Base-by-base conservation (phyloP, 2,888 invertebrate genomes). In the Carpatolechia fugitivella region DNA sequence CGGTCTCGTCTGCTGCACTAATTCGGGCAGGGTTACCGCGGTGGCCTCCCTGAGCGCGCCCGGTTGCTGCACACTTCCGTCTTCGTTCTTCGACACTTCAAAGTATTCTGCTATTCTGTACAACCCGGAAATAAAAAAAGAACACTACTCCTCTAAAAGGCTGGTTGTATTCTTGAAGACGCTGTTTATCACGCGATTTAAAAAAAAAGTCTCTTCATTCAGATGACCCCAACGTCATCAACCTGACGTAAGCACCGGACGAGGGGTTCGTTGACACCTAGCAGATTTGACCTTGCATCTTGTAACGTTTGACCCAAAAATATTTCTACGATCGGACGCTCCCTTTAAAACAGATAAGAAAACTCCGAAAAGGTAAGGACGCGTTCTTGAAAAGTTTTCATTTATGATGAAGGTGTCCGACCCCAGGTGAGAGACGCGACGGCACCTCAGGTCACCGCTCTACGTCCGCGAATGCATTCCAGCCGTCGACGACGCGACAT, bases 401-500 rank as follows among this genome's bases (percentile, higher is more conserved):
- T 76, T 76, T 70, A 74, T 64, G 66, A 69, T 68, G 69, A 72
- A 79, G 81, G 80, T 81, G 78, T 80, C 74, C 82, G 83, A 82
- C 80, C 82, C 68, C 85, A 87, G 86, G 89, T 87, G 78, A 81
- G 76, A 79, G 76, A 71, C 80, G 78, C 83, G 81, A 78, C 81
- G 87, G 82, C 80, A 87, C 88, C 88, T 87, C 75, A 87, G 87
- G 85, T 87, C 84, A 80, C 87, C 82, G 83, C 85, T 87, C 85
- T 82, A 86, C 85, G 85, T 86, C 82, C 88, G 87, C 87, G 88
- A 89, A 89, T 89, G 89, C 89, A 89, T 89, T 86, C 88, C 86
- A 85, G 83, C 88, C 87, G 85, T 80, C 84, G 78, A 78, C 87
- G 86, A 83, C 83, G 85, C 88, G 88, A 87, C 87, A 85, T 85